A percentile compares a stretch with the other conserved stretches of the same genome.
Conservation (phyloP, 2,113 vertebrate species). For the Notechis scutatus region DNA sequence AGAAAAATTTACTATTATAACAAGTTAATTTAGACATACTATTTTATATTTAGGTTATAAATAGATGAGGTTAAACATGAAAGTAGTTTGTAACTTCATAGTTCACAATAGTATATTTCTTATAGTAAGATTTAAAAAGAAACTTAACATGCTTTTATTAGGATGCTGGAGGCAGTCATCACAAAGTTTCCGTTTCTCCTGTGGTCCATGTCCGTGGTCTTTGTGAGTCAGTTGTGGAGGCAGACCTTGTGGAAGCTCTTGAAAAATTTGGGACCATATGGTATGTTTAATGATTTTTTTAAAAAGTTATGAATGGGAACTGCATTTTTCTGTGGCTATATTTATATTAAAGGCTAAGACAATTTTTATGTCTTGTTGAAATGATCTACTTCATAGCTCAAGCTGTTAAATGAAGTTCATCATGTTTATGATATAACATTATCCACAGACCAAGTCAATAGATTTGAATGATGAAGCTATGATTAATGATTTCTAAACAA, state of each 20-base stretch:
- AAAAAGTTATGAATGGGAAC: not conserved
- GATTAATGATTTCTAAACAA: not conserved
- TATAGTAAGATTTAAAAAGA: not conserved
- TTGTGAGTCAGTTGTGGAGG: conserved; percentile 94
- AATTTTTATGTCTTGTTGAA: not conserved
- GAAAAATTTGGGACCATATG: conserved; percentile 95
- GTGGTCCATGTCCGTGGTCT: conserved; percentile 94
- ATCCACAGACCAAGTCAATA: not conserved
- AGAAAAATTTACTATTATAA: not conserved
- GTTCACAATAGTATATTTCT: not conserved
- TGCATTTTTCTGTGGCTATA: not conserved
- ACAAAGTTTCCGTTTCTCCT: conserved; percentile 90
- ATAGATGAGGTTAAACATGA: not conserved
- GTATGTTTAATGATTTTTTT: conserved; percentile 65
- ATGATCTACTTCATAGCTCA: not conserved
- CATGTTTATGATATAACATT: not conserved
- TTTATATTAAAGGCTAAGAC: not conserved
- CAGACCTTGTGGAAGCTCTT: conserved; percentile 92
- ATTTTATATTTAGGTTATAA: not conserved
- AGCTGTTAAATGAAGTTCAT: not conserved
- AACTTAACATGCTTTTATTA: conserved; percentile 45
- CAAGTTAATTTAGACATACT: not conserved
- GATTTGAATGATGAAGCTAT: not conserved
- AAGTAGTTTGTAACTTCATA: not conserved
- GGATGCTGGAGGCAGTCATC: conserved; percentile 78